phyloP scores from a whole-genome alignment of 1,140 invertebrate species.

The Scaptomyza hsui region DNA sequence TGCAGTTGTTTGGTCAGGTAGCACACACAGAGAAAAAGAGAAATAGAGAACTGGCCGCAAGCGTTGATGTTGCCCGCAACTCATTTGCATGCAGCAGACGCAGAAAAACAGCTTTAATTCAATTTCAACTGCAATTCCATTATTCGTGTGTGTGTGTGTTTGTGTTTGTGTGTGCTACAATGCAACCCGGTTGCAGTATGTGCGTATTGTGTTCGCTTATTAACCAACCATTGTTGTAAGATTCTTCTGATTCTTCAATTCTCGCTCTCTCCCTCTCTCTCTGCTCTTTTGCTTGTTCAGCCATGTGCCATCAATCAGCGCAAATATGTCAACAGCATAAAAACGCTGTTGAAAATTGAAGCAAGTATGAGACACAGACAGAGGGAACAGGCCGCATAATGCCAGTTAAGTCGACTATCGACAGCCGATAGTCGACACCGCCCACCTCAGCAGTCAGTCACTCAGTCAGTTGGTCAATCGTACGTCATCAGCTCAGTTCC shows the following conservation, averaged over 20 bases:
- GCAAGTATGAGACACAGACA: conserved; percentile 12
- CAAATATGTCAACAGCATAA: conserved; percentile 66
- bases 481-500: conserved; percentile 54
- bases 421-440: conserved; percentile 46
- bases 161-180: neutral
- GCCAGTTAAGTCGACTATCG: conserved; percentile 70
- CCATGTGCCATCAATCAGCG: conserved; percentile 43
- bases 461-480: conserved; percentile 51
- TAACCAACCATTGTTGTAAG: conserved; percentile 36
- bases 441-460: conserved; percentile 36
- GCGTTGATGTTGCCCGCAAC: conserved; percentile 52
- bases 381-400: conserved; percentile 56
- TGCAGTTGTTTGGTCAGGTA: conserved; percentile 70
- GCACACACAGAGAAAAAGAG: conserved; percentile 14
- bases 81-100: conserved; percentile 75
- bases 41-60: conserved; percentile 37
- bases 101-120: conserved; percentile 75
- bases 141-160: neutral
- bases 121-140: conserved; percentile 53
- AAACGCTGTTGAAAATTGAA: conserved; percentile 34
- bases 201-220: conserved; percentile 32
- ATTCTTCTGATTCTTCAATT: neutral
- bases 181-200: neutral
- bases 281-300: conserved; percentile 9
- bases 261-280: neutral